Evolutionary conservation across 1,140 invertebrate genomes (phyloP), one percentile per base, ranked within the genome.

Genomic region (Tetramorium alpestre): DNA sequence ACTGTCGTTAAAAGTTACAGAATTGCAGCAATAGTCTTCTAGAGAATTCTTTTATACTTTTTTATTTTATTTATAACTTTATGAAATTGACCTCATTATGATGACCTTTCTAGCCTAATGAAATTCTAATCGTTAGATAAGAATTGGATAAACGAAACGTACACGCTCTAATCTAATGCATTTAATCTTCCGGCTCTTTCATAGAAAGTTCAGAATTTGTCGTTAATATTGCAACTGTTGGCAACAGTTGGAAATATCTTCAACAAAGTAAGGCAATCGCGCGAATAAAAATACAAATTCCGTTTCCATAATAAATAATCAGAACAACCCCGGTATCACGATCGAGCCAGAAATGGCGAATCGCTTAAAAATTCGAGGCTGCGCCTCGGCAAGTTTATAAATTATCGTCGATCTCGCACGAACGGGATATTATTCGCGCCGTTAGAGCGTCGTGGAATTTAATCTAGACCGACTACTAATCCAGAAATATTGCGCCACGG

Each of bases 381-480:
- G 44, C 54, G 18, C 49, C 62, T 69, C 18, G 60, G 75, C 51
- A 49, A 67, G 51, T 62, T 90, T 86, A 80, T 88, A 75, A 80
- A 65, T 54, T 72, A 80, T 78, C 38, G 72, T 16, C 38, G 16
- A 58, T 58, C 58, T 72, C 67, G 58, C 41, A 64, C 41, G 41
- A 80, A 89, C 73, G 60, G 62, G 38, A 86, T 89, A 86, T 86
- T 89, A 88, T 84, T 75, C 28, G 65, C 51, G 22, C 33, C 80
- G 41, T 88, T 78, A 89, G 73, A 88, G 44, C 67, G 33, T 80
- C 38, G 18, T 82, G 67, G 65, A 67, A 88, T 88, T 75, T 67
- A 89, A 85, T 89, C 76, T 54, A 88, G 58, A 75, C 10, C 60
- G 67, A 86, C 60, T 88, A 88, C 60, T 88, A 88, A 80, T 86